phyloP scores from a whole-genome alignment of 2,888 invertebrate genomes.

The Amphipyra tragopoginis region DNA sequence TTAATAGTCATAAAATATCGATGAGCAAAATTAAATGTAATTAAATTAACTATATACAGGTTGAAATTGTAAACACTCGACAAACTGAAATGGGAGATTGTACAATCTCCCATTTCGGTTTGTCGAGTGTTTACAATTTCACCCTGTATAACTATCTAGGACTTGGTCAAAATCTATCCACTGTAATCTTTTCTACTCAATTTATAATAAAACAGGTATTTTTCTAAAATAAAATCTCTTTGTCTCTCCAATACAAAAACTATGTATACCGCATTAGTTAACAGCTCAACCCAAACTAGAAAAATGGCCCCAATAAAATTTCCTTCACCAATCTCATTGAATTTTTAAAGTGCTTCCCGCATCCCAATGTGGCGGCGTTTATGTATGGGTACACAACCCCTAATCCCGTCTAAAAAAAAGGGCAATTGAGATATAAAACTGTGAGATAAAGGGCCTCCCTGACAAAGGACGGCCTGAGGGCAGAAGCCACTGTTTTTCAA shows the following conservation, averaged over 20 bases:
- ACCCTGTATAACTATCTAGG: too few species aligned
- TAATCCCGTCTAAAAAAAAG: slow-evolving; percentile 59
- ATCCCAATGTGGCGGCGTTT: slow-evolving; percentile 34
- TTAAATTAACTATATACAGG: too few species aligned
- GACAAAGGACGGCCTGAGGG: slow-evolving; percentile 57
- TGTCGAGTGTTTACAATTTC: too few species aligned
- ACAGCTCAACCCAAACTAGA: slow-evolving; percentile 32
- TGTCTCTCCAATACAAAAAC: slow-evolving; percentile 14
- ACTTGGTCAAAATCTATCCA: too few species aligned
- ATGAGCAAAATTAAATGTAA: too few species aligned
- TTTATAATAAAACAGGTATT: too few species aligned
- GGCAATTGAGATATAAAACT: slow-evolving; percentile 82
- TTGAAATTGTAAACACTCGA: too few species aligned
- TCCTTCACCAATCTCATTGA: slow-evolving; percentile 39
- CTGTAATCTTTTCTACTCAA: too few species aligned
- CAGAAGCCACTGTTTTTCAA: slow-evolving; percentile 58
- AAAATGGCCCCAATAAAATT: slow-evolving; percentile 39
- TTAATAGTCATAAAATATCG: too few species aligned
- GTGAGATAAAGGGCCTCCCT: slow-evolving; percentile 67
- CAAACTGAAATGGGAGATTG: too few species aligned
- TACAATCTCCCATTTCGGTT: too few species aligned
- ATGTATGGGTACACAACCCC: slow-evolving; percentile 53
- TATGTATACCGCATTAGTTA: slow-evolving; percentile 31
- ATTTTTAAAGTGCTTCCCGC: slow-evolving; percentile 42
- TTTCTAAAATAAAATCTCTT: too few species aligned